Conservation (phyloP, 1,140 invertebrate genomes). For the Drosophila mauritiana region DNA sequence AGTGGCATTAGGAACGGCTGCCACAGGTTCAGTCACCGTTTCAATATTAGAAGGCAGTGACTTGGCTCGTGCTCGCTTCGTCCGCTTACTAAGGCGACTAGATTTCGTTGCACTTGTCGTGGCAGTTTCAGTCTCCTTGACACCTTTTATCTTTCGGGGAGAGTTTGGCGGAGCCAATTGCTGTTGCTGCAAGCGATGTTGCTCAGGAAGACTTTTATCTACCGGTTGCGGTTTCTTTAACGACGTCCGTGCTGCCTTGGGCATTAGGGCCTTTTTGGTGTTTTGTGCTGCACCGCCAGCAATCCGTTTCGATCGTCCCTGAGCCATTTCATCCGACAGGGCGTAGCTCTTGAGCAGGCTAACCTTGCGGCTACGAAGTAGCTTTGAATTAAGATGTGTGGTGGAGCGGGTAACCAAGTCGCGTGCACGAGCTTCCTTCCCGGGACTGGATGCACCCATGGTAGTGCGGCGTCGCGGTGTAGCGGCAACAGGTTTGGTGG, state of each 20-base stretch:
- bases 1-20: neutral
- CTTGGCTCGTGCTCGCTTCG: constrained; percentile 14
- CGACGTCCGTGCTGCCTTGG: constrained; percentile 2
- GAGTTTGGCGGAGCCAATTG: constrained; percentile 12
- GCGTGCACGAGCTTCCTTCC: constrained; percentile 21
- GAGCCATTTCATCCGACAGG: constrained; percentile 36
- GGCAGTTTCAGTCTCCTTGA: neutral
- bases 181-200: constrained; percentile 48
- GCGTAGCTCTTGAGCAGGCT: constrained; percentile 67
- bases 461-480: constrained; percentile 48
- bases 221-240: constrained; percentile 4
- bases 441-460: neutral
- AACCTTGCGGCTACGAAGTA: constrained; percentile 67
- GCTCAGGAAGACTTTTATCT: constrained; percentile 18
- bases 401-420: constrained; percentile 67
- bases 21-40: no score
- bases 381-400: constrained; percentile 65
- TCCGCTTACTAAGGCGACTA: constrained; percentile 3
- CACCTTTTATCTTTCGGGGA: neutral
- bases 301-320: constrained; percentile 39
- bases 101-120: constrained; percentile 3
- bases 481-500: neutral
- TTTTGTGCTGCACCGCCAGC: constrained; percentile 28
- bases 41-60: constrained; percentile 11
- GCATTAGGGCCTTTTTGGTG: constrained; percentile 5